Evolutionary conservation across 2,797 vertebrate species (phyloP).

Genomic region (Gallinago stenura): DNA sequence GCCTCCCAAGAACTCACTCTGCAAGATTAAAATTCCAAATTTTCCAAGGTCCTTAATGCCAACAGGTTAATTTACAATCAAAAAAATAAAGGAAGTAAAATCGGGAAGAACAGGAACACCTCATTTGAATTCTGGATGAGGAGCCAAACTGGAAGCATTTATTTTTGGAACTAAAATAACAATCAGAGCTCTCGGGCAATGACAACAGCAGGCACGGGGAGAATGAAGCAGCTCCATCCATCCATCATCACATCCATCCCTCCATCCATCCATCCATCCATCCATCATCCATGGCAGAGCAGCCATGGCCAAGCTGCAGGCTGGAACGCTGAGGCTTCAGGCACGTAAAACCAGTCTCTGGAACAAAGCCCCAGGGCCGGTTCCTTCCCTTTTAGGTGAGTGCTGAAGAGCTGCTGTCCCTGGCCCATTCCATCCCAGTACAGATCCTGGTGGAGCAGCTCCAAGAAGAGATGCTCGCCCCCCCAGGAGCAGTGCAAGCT

Average conservation of each 20-base stretch:
- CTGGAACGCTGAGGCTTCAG: neutral
- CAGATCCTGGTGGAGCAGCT: neutral
- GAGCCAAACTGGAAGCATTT: neutral
- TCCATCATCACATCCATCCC: no score
- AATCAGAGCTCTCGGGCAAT: neutral
- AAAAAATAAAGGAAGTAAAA: neutral
- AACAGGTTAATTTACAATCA: neutral
- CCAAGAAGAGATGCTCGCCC: neutral
- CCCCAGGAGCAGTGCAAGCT: neutral
- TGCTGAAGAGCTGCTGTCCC: neutral
- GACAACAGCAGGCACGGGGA: fast-evolving
- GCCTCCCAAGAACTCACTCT: neutral
- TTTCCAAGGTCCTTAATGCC: neutral
- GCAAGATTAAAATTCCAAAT: neutral
- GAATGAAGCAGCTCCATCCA: neutral
- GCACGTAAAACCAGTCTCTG: neutral
- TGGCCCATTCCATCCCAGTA: neutral
- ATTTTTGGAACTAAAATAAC: neutral
- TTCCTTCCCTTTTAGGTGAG: neutral
- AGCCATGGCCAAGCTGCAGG: neutral
- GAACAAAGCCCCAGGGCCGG: neutral
- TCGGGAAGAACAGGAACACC: neutral
- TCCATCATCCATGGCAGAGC: no score
- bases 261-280: no score
- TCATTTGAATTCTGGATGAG: neutral